Evolutionary conservation across 1,140 invertebrate species (phyloP).

Genomic region (Drosophila watanabei): DNA sequence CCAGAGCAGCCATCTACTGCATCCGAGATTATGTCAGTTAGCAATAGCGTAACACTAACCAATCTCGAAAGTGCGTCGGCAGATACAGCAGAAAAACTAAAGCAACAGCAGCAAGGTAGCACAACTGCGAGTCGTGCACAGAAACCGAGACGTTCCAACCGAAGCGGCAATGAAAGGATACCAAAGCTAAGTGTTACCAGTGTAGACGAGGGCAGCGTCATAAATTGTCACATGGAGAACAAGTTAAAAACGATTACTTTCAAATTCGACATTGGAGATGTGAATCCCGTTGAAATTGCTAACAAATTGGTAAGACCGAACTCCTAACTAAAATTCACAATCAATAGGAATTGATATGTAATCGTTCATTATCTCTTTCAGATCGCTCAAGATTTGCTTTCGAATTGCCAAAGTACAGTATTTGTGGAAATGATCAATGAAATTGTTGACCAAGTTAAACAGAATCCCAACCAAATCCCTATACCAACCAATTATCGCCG

Average conservation of each 20-base stretch:
- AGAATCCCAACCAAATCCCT: conserved; percentile 91
- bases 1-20: conserved; percentile 10
- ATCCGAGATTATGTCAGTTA: conserved; percentile 18
- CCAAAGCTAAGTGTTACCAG: conserved; percentile 94
- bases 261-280: conserved; percentile 96
- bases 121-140: conserved; percentile 54
- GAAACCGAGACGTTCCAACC: conserved; percentile 87
- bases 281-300: conserved; percentile 95
- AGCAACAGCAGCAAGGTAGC: conserved; percentile 53
- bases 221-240: conserved; percentile 96
- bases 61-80: conserved; percentile 33
- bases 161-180: conserved; percentile 88
- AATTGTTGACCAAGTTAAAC: conserved; percentile 93
- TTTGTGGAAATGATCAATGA: conserved; percentile 94
- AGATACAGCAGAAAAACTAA: conserved; percentile 60
- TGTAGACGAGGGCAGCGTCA: conserved; percentile 90
- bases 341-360: not conserved
- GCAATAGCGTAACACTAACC: conserved; percentile 4
- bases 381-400: conserved; percentile 93
- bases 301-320: conserved; percentile 93
- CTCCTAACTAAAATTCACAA: not conserved
- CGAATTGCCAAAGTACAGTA: conserved; percentile 92
- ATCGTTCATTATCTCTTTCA: conserved; percentile 82
- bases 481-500: conserved; percentile 86
- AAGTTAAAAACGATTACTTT: conserved; percentile 97